A percentile compares a stretch with the other conserved stretches of the same genome.
Evolutionary conservation across 2,888 invertebrate species (phyloP).

Genomic region (Pyralis farinalis): DNA sequence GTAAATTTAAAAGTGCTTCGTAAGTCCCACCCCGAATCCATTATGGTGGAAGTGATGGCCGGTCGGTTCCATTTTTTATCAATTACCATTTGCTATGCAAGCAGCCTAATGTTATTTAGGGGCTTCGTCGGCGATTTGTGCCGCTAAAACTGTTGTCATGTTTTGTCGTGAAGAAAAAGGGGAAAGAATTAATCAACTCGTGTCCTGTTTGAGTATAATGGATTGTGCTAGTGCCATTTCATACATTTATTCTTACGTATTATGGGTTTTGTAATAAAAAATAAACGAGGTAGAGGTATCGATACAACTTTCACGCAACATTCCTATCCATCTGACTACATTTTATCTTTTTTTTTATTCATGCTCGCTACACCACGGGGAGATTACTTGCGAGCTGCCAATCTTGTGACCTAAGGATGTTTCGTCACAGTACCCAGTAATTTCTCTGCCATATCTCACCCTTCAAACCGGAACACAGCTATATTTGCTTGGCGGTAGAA

Average conservation of each 20-base stretch:
- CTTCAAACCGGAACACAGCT: too few species aligned
- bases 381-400: too few species aligned
- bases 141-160: background rate
- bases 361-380: too few species aligned
- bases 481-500: too few species aligned
- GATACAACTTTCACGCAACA: too few species aligned
- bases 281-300: too few species aligned
- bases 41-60: conserved; percentile 24
- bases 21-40: conserved; percentile 30
- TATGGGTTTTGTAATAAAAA: background rate
- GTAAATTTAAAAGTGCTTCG: conserved; percentile 33
- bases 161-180: background rate
- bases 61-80: conserved; percentile 28
- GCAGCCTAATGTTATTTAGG: conserved; percentile 22
- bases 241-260: background rate
- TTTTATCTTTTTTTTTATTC: too few species aligned
- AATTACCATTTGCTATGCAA: conserved; percentile 30
- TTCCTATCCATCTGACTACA: too few species aligned
- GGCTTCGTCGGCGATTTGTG: conserved; percentile 13
- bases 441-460: too few species aligned
- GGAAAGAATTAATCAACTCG: background rate
- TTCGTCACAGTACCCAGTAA: too few species aligned
- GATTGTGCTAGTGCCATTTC: background rate
- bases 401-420: too few species aligned
- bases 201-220: background rate